These are phyloP conservation scores for Drosophila teissieri DNA, from an alignment of 1,140 invertebrate genomes.

Conservation along the genomic window DNA sequence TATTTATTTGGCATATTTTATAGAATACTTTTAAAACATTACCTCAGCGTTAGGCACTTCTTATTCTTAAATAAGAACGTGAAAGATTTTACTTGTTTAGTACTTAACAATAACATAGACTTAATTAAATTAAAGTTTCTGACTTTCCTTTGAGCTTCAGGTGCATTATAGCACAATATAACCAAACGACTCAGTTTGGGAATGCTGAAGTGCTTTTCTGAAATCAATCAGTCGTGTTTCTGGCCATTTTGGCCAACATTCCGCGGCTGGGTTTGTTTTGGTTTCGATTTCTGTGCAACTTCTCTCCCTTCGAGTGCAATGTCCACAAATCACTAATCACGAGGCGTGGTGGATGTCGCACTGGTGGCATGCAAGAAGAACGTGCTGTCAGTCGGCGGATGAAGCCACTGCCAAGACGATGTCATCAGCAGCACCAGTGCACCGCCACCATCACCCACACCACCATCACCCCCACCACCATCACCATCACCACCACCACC, in stretches of 20 bases:
- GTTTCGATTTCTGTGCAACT: constrained; percentile 68
- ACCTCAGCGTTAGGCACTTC: too few species aligned
- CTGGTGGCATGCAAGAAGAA: constrained; percentile 68
- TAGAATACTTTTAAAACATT: too few species aligned
- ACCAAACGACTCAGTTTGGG: too few species aligned
- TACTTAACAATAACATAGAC: too few species aligned
- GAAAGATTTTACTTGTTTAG: too few species aligned
- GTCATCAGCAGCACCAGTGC: constrained; percentile 16
- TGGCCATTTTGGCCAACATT: constrained; percentile 22
- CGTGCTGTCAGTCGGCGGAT: constrained; percentile 45
- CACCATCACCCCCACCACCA: not conserved
- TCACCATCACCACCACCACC: constrained; percentile 5
- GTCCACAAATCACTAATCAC: constrained; percentile 69
- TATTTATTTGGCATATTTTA: too few species aligned
- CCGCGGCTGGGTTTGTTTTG: constrained; percentile 48
- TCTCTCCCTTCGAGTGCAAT: constrained; percentile 61
- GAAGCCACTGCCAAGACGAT: constrained; percentile 22
- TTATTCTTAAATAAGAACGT: too few species aligned
- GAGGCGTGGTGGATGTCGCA: constrained; percentile 62
- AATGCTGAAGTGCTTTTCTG: not conserved
- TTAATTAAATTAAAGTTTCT: too few species aligned
- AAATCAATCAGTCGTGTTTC: constrained; percentile 1
- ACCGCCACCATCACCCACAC: not conserved
- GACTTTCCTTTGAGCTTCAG: too few species aligned
- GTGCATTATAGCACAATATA: too few species aligned